A percentile compares a stretch with the other conserved stretches of the same genome.
Evolutionary conservation across 2,888 invertebrate genomes (phyloP).

Genomic region (Stramonita haemastoma): DNA sequence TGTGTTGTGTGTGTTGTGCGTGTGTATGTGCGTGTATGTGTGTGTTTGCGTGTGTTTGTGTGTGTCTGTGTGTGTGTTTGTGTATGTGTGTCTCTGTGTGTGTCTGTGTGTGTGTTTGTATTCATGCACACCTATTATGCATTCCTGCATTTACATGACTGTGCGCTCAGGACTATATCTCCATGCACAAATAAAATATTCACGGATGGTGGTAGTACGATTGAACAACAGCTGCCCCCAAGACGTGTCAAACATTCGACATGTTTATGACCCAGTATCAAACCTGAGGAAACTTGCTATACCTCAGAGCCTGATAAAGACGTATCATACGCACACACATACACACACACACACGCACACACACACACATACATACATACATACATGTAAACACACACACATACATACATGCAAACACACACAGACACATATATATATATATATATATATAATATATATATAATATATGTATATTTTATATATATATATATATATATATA

Average conservation of each 20-base stretch:
- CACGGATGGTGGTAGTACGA: too few species aligned
- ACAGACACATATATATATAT: too few species aligned
- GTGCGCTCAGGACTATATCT: not conserved
- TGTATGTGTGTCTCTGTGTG: constrained; percentile 14
- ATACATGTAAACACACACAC: not conserved
- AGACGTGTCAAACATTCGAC: not conserved
- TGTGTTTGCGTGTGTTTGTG: not conserved
- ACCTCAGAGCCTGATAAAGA: not conserved
- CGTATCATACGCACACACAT: not conserved
- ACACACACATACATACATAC: not conserved
- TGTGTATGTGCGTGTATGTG: not conserved
- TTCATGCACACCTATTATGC: not conserved
- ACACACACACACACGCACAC: not conserved
- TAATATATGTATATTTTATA: too few species aligned
- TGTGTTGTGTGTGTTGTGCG: not conserved
- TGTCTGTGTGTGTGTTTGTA: not conserved
- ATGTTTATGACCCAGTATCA: too few species aligned
- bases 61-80: not conserved
- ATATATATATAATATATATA: too few species aligned
- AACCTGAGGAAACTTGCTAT: too few species aligned
- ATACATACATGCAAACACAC: not conserved
- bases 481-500: not conserved
- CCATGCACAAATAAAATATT: too few species aligned
- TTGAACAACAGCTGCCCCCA: not conserved
- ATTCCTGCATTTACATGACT: not conserved